phyloP scores from a whole-genome alignment of 1,140 invertebrate species.

The Rhynchophorus ferrugineus region DNA sequence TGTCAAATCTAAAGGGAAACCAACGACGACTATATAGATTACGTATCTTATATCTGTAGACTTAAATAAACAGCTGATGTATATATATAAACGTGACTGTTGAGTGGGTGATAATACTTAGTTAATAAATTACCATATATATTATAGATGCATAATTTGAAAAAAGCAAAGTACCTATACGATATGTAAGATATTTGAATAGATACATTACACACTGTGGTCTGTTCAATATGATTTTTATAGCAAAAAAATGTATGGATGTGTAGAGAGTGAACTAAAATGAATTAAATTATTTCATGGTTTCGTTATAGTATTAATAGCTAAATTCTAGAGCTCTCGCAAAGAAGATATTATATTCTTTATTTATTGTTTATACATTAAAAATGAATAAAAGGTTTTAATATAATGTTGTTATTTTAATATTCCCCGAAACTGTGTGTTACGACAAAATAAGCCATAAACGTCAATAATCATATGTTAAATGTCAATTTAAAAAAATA shows the following conservation, averaged over 20 bases:
- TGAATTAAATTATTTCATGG: no score
- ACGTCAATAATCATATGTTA: background rate
- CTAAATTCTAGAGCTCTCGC: background rate
- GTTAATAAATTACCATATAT: background rate
- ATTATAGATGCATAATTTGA: background rate
- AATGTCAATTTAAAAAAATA: background rate
- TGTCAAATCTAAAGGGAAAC: constrained; percentile 57
- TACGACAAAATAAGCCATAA: background rate
- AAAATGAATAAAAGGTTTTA: constrained; percentile 2
- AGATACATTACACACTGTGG: no score
- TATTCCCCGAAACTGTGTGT: background rate
- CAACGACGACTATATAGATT: constrained; percentile 1
- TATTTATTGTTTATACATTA: background rate
- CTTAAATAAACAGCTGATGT: background rate
- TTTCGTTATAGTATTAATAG: background rate
- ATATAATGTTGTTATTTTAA: background rate
- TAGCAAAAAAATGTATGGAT: no score
- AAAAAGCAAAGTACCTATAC: background rate
- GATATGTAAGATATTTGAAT: background rate
- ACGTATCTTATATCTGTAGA: background rate
- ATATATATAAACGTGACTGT: background rate
- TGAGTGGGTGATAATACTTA: background rate
- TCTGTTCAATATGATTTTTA: no score
- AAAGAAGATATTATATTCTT: constrained; percentile 1
- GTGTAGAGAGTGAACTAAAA: no score